Evolutionary conservation across 2,888 invertebrate genomes (phyloP).

Genomic region (Aelia acuminata): DNA sequence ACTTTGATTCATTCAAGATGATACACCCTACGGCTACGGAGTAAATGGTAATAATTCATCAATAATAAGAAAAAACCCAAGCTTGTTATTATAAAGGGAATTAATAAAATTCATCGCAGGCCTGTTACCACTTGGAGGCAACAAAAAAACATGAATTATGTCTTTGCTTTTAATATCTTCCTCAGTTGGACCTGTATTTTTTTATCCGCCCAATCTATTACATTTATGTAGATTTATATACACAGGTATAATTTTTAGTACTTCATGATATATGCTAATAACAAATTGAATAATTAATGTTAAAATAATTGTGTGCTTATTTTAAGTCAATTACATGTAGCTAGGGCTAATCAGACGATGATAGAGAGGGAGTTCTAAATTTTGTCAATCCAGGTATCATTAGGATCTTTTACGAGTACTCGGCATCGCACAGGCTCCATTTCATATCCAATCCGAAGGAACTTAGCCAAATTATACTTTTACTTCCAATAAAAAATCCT

Average conservation of each 20-base stretch:
- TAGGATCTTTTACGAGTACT: too few relatives aligned
- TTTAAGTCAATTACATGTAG: too few relatives aligned
- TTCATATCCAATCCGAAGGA: too few relatives aligned
- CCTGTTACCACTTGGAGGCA: neutral
- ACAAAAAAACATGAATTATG: conserved; percentile 11
- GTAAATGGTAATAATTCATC: conserved; percentile 27
- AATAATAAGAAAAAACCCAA: neutral
- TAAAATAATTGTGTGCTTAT: too few relatives aligned
- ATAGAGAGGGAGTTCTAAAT: too few relatives aligned
- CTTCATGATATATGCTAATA: neutral
- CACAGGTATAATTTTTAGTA: neutral
- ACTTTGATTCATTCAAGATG: conserved; percentile 12
- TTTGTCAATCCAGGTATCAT: too few relatives aligned
- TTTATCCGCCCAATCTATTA: neutral
- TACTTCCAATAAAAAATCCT: too few relatives aligned
- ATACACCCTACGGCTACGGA: neutral
- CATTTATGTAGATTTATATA: neutral
- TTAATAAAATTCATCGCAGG: neutral
- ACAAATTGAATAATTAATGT: neutral
- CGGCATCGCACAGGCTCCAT: too few relatives aligned
- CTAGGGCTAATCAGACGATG: too few relatives aligned
- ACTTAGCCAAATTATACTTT: too few relatives aligned
- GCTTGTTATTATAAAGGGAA: conserved; percentile 17
- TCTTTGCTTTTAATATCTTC: conserved; percentile 19
- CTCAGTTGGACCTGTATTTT: neutral